Conservation (phyloP, 2,888 invertebrate species). For the Acronicta aceris region DNA sequence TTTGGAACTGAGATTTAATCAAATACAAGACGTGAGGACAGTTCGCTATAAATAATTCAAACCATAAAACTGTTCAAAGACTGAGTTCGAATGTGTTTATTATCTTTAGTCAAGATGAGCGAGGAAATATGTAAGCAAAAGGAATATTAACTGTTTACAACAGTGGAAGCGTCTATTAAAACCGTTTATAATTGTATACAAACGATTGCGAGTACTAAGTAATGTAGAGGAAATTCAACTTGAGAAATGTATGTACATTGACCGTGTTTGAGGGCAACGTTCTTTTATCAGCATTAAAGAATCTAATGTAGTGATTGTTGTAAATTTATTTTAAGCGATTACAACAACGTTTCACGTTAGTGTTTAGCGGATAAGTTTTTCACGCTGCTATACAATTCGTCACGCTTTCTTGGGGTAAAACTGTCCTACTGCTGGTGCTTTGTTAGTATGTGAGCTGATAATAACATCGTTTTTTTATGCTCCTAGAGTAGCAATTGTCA, state of each 20-base stretch:
- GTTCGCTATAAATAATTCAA: conserved; percentile 29
- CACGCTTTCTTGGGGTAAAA: conserved; percentile 36
- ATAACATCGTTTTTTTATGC: not conserved
- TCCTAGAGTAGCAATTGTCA: not conserved
- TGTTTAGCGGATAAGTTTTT: conserved; percentile 26
- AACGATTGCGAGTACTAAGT: conserved; percentile 57
- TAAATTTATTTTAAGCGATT: conserved; percentile 40
- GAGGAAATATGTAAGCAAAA: conserved; percentile 38
- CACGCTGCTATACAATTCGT: conserved; percentile 28
- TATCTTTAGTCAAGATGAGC: conserved; percentile 47
- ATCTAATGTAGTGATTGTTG: conserved; percentile 49
- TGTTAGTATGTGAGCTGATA: not conserved
- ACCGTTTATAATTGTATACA: conserved; percentile 44
- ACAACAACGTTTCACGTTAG: conserved; percentile 13
- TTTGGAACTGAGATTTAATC: conserved; percentile 46
- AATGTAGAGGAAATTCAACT: conserved; percentile 69
- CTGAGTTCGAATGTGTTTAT: conserved; percentile 50
- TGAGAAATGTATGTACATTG: conserved; percentile 64
- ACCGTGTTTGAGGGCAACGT: conserved; percentile 59
- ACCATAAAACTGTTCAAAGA: conserved; percentile 47
- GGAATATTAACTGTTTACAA: conserved; percentile 52
- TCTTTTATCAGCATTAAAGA: conserved; percentile 63
- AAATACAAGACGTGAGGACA: conserved; percentile 23
- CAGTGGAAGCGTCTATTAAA: conserved; percentile 47
- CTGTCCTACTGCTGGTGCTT: conserved; percentile 12